phyloP scores from a whole-genome alignment of 1,140 invertebrate species.

The Bombus breviceps region DNA sequence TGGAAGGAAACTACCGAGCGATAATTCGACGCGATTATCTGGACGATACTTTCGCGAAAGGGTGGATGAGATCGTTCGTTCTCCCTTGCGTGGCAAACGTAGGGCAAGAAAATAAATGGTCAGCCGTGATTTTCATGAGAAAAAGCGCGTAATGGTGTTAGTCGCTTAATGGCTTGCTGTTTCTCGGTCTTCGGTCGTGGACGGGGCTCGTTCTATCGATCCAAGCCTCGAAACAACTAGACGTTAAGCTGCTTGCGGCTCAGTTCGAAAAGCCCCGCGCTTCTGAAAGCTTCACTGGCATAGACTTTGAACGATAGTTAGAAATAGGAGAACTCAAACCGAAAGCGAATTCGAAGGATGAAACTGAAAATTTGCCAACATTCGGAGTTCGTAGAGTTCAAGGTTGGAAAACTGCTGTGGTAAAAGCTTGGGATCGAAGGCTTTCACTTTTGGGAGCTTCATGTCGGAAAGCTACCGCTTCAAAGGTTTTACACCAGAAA shows the following conservation, averaged over 20 bases:
- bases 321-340: too few relatives aligned
- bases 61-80: not conserved
- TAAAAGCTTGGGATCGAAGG: not conserved
- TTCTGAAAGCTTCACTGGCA: not conserved
- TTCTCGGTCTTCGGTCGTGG: slow-evolving; percentile 26
- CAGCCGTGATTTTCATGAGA: slow-evolving; percentile 33
- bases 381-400: not conserved
- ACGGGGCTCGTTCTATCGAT: not conserved
- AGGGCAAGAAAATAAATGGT: slow-evolving; percentile 19
- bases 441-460: not conserved
- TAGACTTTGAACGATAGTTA: not conserved
- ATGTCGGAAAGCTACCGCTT: not conserved
- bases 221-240: not conserved
- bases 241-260: slow-evolving; percentile 13
- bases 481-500: not conserved
- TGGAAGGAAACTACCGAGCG: not conserved
- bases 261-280: not conserved
- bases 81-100: too few relatives aligned
- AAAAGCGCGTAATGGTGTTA: slow-evolving; percentile 22
- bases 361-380: not conserved
- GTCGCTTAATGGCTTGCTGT: slow-evolving; percentile 39
- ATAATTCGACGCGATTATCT: slow-evolving; percentile 23
- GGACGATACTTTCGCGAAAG: not conserved
- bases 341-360: not conserved
- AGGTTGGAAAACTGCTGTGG: not conserved